These are phyloP conservation scores for Sminthurides bifidus DNA, from an alignment of 1,140 invertebrate species.

Conservation along the genomic window DNA sequence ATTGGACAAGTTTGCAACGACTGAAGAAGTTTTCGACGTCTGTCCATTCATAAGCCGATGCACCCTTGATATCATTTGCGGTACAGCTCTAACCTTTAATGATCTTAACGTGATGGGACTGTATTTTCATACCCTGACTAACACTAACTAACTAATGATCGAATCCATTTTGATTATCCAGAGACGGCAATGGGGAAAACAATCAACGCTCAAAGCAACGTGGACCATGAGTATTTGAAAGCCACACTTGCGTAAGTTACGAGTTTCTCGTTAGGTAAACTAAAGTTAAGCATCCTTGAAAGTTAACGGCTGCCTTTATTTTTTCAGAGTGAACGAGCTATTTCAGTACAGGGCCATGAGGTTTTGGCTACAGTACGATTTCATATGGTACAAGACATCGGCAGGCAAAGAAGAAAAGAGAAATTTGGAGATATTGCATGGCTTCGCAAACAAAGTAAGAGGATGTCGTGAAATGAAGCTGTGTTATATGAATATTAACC, in stretches of 20 bases:
- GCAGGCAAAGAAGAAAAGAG: slow-evolving; percentile 60
- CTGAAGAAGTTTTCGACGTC: slow-evolving; percentile 21
- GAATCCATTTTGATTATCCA: slow-evolving; percentile 20
- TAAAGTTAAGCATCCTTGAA: too few species aligned
- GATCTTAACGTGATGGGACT: background rate
- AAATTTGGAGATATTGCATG: slow-evolving; percentile 67
- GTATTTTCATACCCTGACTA: slow-evolving; percentile 31
- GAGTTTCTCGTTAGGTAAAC: too few species aligned
- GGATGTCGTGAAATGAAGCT: too few species aligned
- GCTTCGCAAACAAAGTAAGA: slow-evolving; percentile 59
- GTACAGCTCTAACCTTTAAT: slow-evolving; percentile 33
- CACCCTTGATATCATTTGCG: slow-evolving; percentile 51
- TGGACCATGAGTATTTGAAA: slow-evolving; percentile 53
- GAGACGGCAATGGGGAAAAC: slow-evolving; percentile 58
- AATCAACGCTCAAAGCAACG: slow-evolving; percentile 49
- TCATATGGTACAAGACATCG: slow-evolving; percentile 64
- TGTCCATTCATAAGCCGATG: slow-evolving; percentile 41
- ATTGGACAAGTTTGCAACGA: slow-evolving; percentile 15
- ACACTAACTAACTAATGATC: slow-evolving; percentile 29
- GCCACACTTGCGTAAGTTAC: slow-evolving; percentile 57
- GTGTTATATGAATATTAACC: too few species aligned
- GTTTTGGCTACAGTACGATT: slow-evolving; percentile 67
- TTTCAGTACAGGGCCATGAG: slow-evolving; percentile 66
- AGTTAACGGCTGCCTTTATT: too few species aligned
- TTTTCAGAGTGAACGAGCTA: slow-evolving; percentile 57